Conservation (phyloP, 1,140 invertebrate genomes). For the Lepidotrigona ventralis region DNA sequence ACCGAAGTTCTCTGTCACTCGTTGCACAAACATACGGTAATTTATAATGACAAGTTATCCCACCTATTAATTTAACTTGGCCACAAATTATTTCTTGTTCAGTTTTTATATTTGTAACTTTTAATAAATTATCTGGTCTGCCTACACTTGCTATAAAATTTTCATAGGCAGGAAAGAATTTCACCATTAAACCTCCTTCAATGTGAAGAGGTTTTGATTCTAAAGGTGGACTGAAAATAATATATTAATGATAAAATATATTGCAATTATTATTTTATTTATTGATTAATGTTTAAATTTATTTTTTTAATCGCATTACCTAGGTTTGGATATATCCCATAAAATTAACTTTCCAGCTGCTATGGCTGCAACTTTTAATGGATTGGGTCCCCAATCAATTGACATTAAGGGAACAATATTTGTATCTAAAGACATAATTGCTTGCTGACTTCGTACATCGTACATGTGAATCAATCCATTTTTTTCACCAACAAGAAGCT, state of each 20-base stretch:
- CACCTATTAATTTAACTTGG: constrained; percentile 80
- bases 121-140: constrained; percentile 82
- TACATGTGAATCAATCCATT: constrained; percentile 87
- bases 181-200: constrained; percentile 81
- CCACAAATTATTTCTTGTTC: constrained; percentile 81
- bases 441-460: constrained; percentile 85
- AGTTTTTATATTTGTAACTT: constrained; percentile 82
- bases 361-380: constrained; percentile 83
- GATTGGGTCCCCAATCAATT: constrained; percentile 87
- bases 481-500: constrained; percentile 88
- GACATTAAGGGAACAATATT: constrained; percentile 83
- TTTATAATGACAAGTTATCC: constrained; percentile 83
- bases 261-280: constrained; percentile 31
- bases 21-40: constrained; percentile 83
- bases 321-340: constrained; percentile 83
- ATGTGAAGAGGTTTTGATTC: constrained; percentile 81
- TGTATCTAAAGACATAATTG: constrained; percentile 86
- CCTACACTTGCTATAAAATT: constrained; percentile 83
- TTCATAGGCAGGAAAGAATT: constrained; percentile 81
- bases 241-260: constrained; percentile 29
- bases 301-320: constrained; percentile 70
- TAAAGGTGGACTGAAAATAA: constrained; percentile 79
- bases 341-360: constrained; percentile 83
- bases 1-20: constrained; percentile 82
- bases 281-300: constrained; percentile 23